These are phyloP conservation scores for Microdon myrmicae DNA, from an alignment of 2,888 invertebrate species.

Conservation along the genomic window DNA sequence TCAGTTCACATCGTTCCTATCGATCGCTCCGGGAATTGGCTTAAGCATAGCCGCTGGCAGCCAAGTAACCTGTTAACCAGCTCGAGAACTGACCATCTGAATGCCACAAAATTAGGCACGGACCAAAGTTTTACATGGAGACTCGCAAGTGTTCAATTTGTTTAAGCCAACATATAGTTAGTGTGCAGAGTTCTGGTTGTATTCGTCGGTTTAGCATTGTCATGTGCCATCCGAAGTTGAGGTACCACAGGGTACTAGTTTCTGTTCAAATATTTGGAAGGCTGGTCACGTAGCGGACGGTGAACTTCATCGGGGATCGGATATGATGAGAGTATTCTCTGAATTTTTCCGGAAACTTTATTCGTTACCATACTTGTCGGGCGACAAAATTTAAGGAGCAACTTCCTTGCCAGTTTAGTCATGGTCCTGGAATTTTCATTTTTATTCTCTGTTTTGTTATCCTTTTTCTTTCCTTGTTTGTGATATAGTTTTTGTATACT, in stretches of 20 bases:
- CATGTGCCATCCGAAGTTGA: too few relatives aligned
- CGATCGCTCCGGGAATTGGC: too few relatives aligned
- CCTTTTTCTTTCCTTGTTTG: too few relatives aligned
- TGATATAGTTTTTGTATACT: too few relatives aligned
- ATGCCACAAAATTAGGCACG: too few relatives aligned
- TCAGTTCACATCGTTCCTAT: too few relatives aligned
- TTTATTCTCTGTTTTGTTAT: constrained; percentile 17
- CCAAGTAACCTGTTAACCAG: too few relatives aligned
- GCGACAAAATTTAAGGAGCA: constrained; percentile 46
- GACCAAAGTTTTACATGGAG: constrained; percentile 34
- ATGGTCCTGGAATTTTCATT: constrained; percentile 27
- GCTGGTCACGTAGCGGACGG: constrained; percentile 46
- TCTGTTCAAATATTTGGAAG: constrained; percentile 47
- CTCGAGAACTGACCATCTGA: too few relatives aligned
- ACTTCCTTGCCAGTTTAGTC: constrained; percentile 38
- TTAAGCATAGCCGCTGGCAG: too few relatives aligned
- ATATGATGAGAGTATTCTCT: constrained; percentile 41
- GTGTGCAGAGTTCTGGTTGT: too few relatives aligned
- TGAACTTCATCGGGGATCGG: constrained; percentile 43
- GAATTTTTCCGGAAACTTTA: constrained; percentile 43
- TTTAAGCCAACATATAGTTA: constrained; percentile 22
- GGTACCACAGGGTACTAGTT: constrained; percentile 15
- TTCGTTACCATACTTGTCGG: constrained; percentile 32
- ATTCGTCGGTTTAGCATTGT: too few relatives aligned
- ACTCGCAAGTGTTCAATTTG: constrained; percentile 36